phyloP scores from a whole-genome alignment of 2,888 invertebrate genomes.

The Pammene fasciana region DNA sequence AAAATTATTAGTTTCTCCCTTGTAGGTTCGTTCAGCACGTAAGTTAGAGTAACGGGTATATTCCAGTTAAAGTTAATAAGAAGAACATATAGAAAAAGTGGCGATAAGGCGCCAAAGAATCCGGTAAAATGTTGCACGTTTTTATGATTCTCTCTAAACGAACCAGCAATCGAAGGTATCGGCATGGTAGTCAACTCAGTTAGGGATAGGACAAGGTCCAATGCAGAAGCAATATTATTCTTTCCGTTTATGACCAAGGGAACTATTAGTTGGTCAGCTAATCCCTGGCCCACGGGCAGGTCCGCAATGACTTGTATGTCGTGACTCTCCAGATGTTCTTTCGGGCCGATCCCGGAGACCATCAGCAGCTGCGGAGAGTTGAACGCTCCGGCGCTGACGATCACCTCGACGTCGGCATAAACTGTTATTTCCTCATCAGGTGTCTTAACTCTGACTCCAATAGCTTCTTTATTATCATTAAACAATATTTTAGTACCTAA shows the following conservation, averaged over 20 bases:
- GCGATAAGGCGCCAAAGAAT: slow-evolving; percentile 19
- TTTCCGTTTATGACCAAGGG: too few relatives aligned
- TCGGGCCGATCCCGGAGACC: slow-evolving; percentile 40
- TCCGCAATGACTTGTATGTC: slow-evolving; percentile 27
- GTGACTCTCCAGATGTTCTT: slow-evolving; percentile 18
- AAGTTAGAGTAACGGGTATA: not conserved
- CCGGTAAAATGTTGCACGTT: slow-evolving; percentile 5
- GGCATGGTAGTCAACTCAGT: too few relatives aligned
- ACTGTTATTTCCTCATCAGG: slow-evolving; percentile 26
- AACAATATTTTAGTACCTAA: slow-evolving; percentile 46
- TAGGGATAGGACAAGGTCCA: too few relatives aligned
- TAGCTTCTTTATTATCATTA: slow-evolving; percentile 43
- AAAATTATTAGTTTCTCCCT: slow-evolving; percentile 24
- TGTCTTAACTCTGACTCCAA: slow-evolving; percentile 43
- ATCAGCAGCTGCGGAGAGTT: slow-evolving; percentile 36
- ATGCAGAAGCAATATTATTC: too few relatives aligned
- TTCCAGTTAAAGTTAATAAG: slow-evolving; percentile 27
- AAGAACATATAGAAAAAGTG: slow-evolving; percentile 21
- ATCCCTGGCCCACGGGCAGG: slow-evolving; percentile 36
- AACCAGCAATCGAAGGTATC: too few relatives aligned
- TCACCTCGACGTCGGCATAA: slow-evolving; percentile 30
- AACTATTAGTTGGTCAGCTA: too few relatives aligned
- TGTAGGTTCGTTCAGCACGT: slow-evolving; percentile 1
- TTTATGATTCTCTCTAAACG: too few relatives aligned
- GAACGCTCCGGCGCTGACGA: slow-evolving; percentile 28